Evolutionary conservation across 2,797 vertebrate genomes (phyloP).

Genomic region (Merluccius polli): DNA sequence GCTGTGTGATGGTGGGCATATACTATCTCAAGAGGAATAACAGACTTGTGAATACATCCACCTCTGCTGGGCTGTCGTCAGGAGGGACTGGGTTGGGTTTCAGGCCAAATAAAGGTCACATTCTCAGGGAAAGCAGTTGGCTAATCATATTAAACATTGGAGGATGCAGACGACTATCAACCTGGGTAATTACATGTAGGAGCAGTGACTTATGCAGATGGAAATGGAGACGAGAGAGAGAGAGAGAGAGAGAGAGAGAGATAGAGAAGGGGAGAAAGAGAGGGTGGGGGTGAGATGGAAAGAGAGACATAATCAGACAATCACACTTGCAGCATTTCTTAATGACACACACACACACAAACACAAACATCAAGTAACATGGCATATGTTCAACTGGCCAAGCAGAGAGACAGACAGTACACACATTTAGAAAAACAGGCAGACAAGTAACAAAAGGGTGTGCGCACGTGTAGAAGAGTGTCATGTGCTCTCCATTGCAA

Average conservation of each 20-base stretch:
- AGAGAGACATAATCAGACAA: conserved; percentile 18
- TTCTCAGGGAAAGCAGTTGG: neutral
- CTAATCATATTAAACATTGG: neutral
- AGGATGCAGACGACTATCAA: neutral
- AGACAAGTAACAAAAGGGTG: neutral
- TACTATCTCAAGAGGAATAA: too few relatives aligned
- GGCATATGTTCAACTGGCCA: too few relatives aligned
- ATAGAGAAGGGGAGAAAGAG: neutral
- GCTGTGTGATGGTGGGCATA: too few relatives aligned
- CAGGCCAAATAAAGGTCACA: neutral
- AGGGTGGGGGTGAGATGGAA: neutral
- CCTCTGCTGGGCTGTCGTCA: neutral
- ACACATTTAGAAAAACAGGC: too few relatives aligned
- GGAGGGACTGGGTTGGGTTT: neutral
- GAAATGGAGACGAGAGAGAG: neutral
- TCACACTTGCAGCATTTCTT: neutral
- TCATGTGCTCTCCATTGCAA: neutral
- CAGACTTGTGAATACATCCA: neutral
- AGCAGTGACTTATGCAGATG: neutral
- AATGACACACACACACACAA: neutral
- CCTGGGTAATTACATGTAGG: neutral
- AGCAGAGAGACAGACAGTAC: too few relatives aligned
- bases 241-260: neutral
- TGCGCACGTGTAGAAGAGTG: neutral
- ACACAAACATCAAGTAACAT: neutral